Evolutionary conservation across 2,113 vertebrate genomes (phyloP).

Genomic region (Ochotona curzoniae): DNA sequence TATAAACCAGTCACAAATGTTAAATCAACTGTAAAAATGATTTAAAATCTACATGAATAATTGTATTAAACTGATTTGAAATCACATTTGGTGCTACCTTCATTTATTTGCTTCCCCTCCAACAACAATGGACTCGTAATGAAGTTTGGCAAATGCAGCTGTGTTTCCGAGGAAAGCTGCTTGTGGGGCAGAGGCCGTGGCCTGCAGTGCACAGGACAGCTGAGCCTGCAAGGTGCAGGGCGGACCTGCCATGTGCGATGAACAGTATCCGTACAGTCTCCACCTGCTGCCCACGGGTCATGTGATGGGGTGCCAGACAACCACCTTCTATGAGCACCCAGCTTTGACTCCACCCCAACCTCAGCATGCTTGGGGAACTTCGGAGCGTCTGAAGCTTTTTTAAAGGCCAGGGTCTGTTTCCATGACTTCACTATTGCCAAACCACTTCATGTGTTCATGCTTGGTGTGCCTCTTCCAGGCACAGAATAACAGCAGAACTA

Average conservation of each 20-base stretch:
- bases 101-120: constrained; percentile 87
- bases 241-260: background rate
- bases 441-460: no score
- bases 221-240: rapidly evolving
- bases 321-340: background rate
- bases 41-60: constrained; percentile 89
- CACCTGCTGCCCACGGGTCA: no score
- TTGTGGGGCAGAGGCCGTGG: constrained; percentile 1
- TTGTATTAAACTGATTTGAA: constrained; percentile 90
- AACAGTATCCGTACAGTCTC: no score
- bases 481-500: rapidly evolving
- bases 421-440: no score
- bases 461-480: rapidly evolving
- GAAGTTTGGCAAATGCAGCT: constrained; percentile 77
- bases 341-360: rapidly evolving
- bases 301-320: background rate
- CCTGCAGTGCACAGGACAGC: no score
- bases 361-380: rapidly evolving
- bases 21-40: constrained; percentile 89
- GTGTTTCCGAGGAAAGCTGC: constrained; percentile 48
- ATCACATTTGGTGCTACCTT: constrained; percentile 85
- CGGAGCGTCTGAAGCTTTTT: background rate
- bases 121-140: constrained; percentile 80
- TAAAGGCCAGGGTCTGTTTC: background rate
- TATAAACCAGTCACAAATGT: constrained; percentile 89